Percentiles rank a stretch among this genome's conserved stretches.
These are phyloP conservation scores for Machaerirhynchus nigripectus DNA, from an alignment of 2,113 vertebrate species.

Conservation along the genomic window DNA sequence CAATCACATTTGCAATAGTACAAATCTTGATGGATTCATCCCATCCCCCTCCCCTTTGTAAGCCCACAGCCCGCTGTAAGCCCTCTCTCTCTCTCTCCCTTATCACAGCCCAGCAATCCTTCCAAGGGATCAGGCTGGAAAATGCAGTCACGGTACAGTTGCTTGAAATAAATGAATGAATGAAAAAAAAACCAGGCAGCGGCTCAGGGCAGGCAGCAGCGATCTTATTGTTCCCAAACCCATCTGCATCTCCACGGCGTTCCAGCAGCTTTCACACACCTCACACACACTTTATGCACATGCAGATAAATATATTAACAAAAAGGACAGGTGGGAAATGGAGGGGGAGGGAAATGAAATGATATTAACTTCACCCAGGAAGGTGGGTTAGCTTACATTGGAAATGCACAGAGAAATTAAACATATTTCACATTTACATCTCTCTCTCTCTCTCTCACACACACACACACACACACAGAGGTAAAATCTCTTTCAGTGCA, in stretches of 20 bases:
- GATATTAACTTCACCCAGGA: constrained; percentile 19
- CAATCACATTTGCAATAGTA: constrained; percentile 81
- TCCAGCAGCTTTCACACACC: not conserved
- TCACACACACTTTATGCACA: constrained; percentile 20
- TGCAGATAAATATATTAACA: constrained; percentile 39
- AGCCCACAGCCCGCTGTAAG: constrained; percentile 19
- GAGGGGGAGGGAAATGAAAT: not conserved
- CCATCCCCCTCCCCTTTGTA: constrained; percentile 52
- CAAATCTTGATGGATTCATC: constrained; percentile 71
- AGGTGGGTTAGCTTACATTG: constrained; percentile 46
- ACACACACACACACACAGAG: not conserved
- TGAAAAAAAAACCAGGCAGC: constrained; percentile 18
- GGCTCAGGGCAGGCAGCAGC: constrained; percentile 47
- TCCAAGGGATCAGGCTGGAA: constrained; percentile 57
- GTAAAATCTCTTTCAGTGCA: constrained; percentile 42
- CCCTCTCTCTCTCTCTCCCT: not conserved
- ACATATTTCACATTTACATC: not conserved
- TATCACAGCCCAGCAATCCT: constrained; percentile 53
- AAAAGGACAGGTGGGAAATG: constrained; percentile 6
- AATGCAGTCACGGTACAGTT: constrained; percentile 54
- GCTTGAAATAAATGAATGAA: constrained; percentile 73
- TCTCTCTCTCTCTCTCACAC: not conserved
- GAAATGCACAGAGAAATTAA: constrained; percentile 28
- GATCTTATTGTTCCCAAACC: constrained; percentile 57
- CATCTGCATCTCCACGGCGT: not conserved